A percentile compares a stretch with the other conserved stretches of the same genome.
phyloP scores from a whole-genome alignment of 1,140 invertebrate species.

The Aphelenchoides fujianensis region DNA sequence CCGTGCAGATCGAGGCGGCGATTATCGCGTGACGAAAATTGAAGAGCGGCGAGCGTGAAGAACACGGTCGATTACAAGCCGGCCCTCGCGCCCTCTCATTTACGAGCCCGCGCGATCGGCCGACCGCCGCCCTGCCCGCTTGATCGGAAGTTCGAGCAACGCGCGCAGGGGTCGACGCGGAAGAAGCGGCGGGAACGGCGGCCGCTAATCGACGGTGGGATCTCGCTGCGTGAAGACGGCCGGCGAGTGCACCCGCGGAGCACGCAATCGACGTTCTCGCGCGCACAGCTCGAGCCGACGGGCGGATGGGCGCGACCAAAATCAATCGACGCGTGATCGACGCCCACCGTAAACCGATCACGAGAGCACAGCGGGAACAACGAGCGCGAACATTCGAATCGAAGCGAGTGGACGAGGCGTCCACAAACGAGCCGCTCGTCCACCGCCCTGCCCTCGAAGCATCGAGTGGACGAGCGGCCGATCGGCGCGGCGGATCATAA shows the following conservation, averaged over 20 bases:
- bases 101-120: neutral
- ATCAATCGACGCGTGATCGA: neutral
- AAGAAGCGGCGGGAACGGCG: neutral
- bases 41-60: neutral
- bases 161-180: neutral
- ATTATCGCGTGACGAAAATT: neutral
- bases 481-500: neutral
- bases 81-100: no score
- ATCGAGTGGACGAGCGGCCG: neutral
- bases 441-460: neutral
- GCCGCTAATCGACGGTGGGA: neutral
- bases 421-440: no score
- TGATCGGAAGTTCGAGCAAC: neutral
- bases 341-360: neutral
- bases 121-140: neutral
- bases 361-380: neutral
- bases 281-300: no score
- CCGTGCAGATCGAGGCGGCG: neutral
- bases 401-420: no score
- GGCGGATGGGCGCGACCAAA: neutral
- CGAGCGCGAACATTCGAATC: neutral
- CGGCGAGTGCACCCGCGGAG: no score
- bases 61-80: no score
- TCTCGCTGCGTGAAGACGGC: neutral
- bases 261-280: no score